Conservation (phyloP, 53 echinoderm and acorn worm genomes). For the Actinopyga echinites region DNA sequence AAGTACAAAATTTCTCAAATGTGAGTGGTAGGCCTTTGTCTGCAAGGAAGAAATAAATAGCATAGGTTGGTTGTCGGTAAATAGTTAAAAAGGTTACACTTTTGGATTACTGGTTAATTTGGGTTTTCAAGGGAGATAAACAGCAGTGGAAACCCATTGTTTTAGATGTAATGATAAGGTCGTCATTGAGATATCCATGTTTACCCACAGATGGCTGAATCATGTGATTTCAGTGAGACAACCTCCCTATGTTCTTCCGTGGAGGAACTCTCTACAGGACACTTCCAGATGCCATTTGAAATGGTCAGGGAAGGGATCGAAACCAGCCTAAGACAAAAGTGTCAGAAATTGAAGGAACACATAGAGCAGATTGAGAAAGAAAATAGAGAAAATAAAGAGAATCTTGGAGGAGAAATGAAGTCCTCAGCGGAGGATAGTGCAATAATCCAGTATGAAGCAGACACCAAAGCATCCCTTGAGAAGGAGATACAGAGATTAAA, state of each 20-base stretch:
- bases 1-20: no score
- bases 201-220: neutral
- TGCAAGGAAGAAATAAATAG: no score
- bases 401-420: constrained; percentile 35
- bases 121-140: no score
- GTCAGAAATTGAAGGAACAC: constrained; percentile 81
- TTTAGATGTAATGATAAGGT: no score
- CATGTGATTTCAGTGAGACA: constrained; percentile 59
- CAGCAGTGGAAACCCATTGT: no score
- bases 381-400: constrained; percentile 65
- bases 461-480: constrained; percentile 42
- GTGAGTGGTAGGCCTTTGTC: no score
- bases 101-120: no score
- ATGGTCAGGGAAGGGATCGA: constrained; percentile 98
- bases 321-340: constrained; percentile 79
- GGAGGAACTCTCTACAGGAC: constrained; percentile 86
- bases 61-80: no score
- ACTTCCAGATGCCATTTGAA: constrained; percentile 98
- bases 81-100: no score
- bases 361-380: constrained; percentile 92
- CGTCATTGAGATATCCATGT: neutral
- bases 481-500: constrained; percentile 75
- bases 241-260: constrained; percentile 75
- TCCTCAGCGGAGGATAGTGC: constrained; percentile 25
- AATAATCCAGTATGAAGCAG: constrained; percentile 22